These are phyloP conservation scores for Ceratina japonica DNA, from an alignment of 1,140 invertebrate genomes.

Conservation along the genomic window DNA sequence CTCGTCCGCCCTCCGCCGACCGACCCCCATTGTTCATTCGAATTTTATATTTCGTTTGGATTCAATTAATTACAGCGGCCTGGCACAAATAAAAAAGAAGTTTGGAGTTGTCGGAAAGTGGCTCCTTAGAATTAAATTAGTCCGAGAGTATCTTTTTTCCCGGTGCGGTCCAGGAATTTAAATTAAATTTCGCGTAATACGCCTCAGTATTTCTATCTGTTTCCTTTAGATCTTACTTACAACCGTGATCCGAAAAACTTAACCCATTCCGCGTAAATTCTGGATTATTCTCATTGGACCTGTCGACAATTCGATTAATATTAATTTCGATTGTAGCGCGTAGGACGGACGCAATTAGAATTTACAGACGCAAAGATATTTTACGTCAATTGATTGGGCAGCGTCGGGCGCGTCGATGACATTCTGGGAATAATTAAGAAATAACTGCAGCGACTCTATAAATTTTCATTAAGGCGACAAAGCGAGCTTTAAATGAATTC, in stretches of 20 bases:
- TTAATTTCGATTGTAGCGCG: no score
- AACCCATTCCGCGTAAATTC: no score
- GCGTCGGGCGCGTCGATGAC: not conserved
- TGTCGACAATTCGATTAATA: no score
- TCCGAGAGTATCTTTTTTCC: not conserved
- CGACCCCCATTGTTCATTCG: not conserved
- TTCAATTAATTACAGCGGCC: not conserved
- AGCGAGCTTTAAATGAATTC: constrained; percentile 17
- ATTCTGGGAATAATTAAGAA: constrained; percentile 32
- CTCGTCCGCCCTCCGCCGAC: no score
- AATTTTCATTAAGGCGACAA: constrained; percentile 36
- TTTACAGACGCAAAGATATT: no score
- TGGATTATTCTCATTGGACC: no score
- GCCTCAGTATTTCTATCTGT: no score
- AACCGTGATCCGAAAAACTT: not conserved
- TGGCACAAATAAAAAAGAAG: not conserved
- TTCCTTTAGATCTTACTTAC: not conserved
- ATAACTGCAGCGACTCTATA: constrained; percentile 29
- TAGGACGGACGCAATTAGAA: no score
- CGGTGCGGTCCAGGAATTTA: not conserved
- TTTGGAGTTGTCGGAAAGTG: constrained; percentile 1
- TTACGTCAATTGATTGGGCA: no score
- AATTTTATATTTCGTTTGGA: not conserved
- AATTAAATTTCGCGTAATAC: not conserved
- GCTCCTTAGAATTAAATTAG: constrained; percentile 7